Percentiles rank a stretch among this genome's conserved stretches.
phyloP scores from a whole-genome alignment of 2,888 invertebrate genomes.

The Poecilus cupreus region DNA sequence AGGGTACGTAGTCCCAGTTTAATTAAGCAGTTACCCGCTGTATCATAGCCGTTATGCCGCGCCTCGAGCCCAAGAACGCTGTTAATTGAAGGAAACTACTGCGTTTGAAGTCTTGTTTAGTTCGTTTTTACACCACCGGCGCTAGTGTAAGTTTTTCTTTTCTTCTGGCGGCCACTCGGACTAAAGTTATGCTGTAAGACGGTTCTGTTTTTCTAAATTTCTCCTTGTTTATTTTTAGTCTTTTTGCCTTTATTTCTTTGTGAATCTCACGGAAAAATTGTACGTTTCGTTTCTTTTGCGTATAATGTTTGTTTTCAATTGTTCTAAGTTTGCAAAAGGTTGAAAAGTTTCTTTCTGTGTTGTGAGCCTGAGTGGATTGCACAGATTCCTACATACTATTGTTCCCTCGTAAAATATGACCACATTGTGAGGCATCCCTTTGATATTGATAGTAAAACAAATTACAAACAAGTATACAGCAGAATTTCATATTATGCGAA shows the following conservation, averaged over 20 bases:
- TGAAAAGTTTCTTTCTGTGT: slow-evolving; percentile 1
- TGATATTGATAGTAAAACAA: not conserved
- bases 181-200: slow-evolving; percentile 38
- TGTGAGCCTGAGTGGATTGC: slow-evolving; percentile 15
- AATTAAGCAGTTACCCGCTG: slow-evolving; percentile 47
- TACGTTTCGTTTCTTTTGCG: slow-evolving; percentile 24
- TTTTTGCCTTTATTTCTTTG: slow-evolving; percentile 46
- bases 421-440: not conserved
- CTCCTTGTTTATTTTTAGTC: slow-evolving; percentile 19
- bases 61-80: slow-evolving; percentile 21
- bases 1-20: slow-evolving; percentile 44
- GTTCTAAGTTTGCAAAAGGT: slow-evolving; percentile 39
- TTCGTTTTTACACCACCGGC: slow-evolving; percentile 45
- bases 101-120: slow-evolving; percentile 55
- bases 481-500: not conserved
- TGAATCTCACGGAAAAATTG: slow-evolving; percentile 47
- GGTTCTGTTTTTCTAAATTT: slow-evolving; percentile 9
- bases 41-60: slow-evolving; percentile 13
- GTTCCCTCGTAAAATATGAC: slow-evolving; percentile 17
- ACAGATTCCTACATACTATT: slow-evolving; percentile 6
- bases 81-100: slow-evolving; percentile 55
- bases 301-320: slow-evolving; percentile 54
- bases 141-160: slow-evolving; percentile 48
- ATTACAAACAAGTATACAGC: not conserved
- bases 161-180: slow-evolving; percentile 27